phyloP scores from a whole-genome alignment of 2,888 invertebrate genomes.

The Herminia tarsipennalis region DNA sequence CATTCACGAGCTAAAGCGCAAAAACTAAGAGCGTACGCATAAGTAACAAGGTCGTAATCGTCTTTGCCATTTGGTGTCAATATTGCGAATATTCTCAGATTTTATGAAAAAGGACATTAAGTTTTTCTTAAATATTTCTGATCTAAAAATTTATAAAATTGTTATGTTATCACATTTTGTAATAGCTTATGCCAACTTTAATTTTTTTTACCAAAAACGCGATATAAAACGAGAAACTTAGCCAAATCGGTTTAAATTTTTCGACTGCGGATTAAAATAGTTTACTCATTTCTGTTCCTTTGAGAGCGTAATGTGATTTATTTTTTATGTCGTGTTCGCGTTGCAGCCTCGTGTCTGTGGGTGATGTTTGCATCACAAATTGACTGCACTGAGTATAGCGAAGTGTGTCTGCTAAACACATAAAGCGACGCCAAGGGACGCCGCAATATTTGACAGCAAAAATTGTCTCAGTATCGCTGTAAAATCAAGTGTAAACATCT shows the following conservation, averaged over 20 bases:
- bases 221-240: constrained; percentile 2
- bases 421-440: constrained; percentile 34
- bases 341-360: background rate
- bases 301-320: constrained; percentile 18
- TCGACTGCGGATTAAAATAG: constrained; percentile 1
- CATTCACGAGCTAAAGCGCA: too few relatives aligned
- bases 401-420: constrained; percentile 24
- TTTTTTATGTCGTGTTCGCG: background rate
- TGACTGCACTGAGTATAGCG: constrained; percentile 26
- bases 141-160: too few relatives aligned
- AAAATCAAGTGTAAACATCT: constrained; percentile 62
- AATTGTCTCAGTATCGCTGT: constrained; percentile 58
- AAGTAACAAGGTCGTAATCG: too few relatives aligned
- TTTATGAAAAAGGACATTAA: too few relatives aligned
- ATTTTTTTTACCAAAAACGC: constrained; percentile 1
- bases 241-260: constrained; percentile 2
- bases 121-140: too few relatives aligned
- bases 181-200: background rate
- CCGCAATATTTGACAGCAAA: constrained; percentile 51
- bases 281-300: constrained; percentile 7
- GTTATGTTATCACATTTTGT: too few relatives aligned
- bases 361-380: constrained; percentile 37
- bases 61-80: too few relatives aligned
- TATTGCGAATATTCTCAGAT: too few relatives aligned
- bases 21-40: too few relatives aligned